Base-by-base conservation (phyloP, 2,888 invertebrate species). In the Augochlorella aurata region DNA sequence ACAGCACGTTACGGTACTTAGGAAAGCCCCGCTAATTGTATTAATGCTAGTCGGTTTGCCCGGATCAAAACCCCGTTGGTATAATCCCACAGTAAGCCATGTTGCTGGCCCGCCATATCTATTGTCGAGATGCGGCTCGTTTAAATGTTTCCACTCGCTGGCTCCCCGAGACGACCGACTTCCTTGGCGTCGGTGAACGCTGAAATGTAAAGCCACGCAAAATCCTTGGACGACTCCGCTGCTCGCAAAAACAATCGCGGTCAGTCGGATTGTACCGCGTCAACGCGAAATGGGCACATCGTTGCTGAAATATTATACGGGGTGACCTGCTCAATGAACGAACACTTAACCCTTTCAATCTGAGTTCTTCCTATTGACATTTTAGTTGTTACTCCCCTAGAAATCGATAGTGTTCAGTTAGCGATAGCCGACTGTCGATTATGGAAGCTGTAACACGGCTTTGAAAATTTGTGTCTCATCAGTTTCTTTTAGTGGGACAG, bases 11-110 rank as follows among this genome's bases (percentile, higher is more conserved):
- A 90, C 87, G 90, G 91, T 90, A 91, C 91, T 93, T 92, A 92
- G 90, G 89, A 90, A 92, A 92, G 92, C 92, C 89, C 88, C 87
- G 90, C 92, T 93, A 93, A 93, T 93, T 92, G 92, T 92, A 92
- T 93, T 92, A 93, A 92, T 92, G 90, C 91, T 90, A 90, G 90
- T 90, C 89, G 92, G 91, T 90, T 92, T 90, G 87, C 89, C 86
- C 77, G 88, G 90, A 91, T 91, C 89, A 90, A 88, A 89, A 88
- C 87, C 86, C 85, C 74, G 78, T 84, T 82, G 87, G 90, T 90
- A 91, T 90, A 92, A 92, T 92, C 90, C 90, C 69, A 82, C 85
- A 86, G 87, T 85, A 81, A 89, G 85, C 88, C 88, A 72, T 87
- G 88, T 89, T 82, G 85, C 84, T 78, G 81, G 72, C 65, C 72